A percentile compares a stretch with the other conserved stretches of the same genome.
phyloP scores from a whole-genome alignment of 2,797 vertebrate species.

The Cossypha niveicapilla region DNA sequence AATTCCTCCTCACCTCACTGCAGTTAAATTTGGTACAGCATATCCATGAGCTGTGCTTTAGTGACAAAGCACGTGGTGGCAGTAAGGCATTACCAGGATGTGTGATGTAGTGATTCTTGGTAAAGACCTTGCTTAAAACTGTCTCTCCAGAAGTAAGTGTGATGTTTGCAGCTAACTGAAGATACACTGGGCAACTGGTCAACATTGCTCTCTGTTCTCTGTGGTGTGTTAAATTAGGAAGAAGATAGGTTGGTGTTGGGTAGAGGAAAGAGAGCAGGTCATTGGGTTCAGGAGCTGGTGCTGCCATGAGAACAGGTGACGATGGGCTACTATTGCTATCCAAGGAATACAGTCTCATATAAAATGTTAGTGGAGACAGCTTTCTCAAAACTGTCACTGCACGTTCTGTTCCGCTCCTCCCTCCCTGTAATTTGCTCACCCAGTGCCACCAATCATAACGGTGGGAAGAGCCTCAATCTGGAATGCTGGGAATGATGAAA shows the following conservation, averaged over 20 bases:
- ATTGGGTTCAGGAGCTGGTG: background rate
- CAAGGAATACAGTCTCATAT: background rate
- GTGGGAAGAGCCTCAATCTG: background rate
- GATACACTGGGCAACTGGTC: background rate
- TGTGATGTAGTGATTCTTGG: background rate
- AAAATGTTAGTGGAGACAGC: background rate
- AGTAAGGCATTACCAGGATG: background rate
- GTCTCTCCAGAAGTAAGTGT: background rate
- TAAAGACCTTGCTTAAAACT: background rate
- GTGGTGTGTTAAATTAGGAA: background rate
- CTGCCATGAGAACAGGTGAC: background rate
- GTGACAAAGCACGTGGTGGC: background rate
- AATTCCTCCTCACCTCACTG: background rate
- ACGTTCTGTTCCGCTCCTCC: background rate
- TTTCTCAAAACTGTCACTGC: background rate
- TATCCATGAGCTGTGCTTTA: background rate
- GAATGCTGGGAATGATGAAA: background rate
- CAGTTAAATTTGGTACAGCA: background rate
- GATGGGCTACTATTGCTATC: background rate
- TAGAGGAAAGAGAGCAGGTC: background rate
- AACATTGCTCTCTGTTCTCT: background rate
- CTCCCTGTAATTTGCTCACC: background rate
- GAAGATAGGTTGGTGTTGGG: background rate
- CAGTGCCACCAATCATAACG: background rate
- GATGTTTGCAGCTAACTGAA: background rate